Percentiles rank a stretch among this genome's conserved stretches.
These are phyloP conservation scores for Adelosebastes latens DNA, from an alignment of 2,797 vertebrate genomes.

Conservation along the genomic window DNA sequence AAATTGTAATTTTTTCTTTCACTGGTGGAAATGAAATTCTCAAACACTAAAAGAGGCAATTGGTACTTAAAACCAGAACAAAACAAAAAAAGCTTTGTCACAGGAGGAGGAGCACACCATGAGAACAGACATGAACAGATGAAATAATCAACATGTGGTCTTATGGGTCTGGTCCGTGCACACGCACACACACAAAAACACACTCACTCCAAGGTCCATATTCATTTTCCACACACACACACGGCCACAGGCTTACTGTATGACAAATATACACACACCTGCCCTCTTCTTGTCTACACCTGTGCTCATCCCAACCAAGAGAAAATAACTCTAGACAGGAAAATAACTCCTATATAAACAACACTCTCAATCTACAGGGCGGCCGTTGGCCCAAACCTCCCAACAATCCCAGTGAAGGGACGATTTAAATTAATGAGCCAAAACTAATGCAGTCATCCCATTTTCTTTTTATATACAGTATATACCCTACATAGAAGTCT, in stretches of 20 bases:
- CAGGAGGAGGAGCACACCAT: conserved; percentile 37
- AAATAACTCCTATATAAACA: conserved; percentile 78
- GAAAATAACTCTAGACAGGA: conserved; percentile 73
- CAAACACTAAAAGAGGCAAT: conserved; percentile 55
- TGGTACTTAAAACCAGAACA: conserved; percentile 41
- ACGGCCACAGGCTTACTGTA: conserved; percentile 57
- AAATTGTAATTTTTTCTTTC: conserved; percentile 3
- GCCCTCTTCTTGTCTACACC: conserved; percentile 47
- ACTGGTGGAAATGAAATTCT: conserved; percentile 17
- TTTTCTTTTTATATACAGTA: conserved; percentile 79
- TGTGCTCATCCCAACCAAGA: conserved; percentile 62
- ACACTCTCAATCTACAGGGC: conserved; percentile 72
- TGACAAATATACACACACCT: conserved; percentile 71
- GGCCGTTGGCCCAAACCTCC: conserved; percentile 35
- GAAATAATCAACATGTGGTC: conserved; percentile 47
- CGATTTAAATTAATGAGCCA: conserved; percentile 78
- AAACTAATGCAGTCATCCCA: conserved; percentile 74
- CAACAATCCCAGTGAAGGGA: conserved; percentile 56
- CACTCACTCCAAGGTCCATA: conserved; percentile 59
- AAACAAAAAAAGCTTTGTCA: conserved; percentile 11
- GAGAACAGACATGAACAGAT: conserved; percentile 44
- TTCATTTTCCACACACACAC: conserved; percentile 48
- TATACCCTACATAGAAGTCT: conserved; percentile 72
- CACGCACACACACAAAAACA: conserved; percentile 8
- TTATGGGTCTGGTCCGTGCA: conserved; percentile 48